Percentiles rank a stretch among this genome's conserved stretches.
These are phyloP conservation scores for Octodonta nipae DNA, from an alignment of 2,888 invertebrate genomes.

Conservation along the genomic window DNA sequence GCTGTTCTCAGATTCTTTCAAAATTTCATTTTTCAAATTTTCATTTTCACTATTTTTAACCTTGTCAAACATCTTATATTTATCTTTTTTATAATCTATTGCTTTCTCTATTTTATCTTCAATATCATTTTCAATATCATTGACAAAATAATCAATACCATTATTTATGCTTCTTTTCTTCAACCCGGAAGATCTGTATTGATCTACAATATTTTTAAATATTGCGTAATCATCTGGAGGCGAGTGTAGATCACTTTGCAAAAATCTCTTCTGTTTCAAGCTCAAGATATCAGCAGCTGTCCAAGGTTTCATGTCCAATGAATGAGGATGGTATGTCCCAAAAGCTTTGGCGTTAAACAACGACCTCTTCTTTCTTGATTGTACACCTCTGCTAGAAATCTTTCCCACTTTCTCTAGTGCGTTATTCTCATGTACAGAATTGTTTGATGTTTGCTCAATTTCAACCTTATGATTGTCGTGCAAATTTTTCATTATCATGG, in stretches of 20 bases:
- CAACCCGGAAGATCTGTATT: slow-evolving; percentile 5
- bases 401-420: not conserved
- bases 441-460: not conserved
- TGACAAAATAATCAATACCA: too few relatives aligned
- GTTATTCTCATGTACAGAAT: too few relatives aligned
- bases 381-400: not conserved
- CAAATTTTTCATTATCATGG: not conserved
- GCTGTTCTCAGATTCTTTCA: too few relatives aligned
- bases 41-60: too few relatives aligned
- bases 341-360: slow-evolving; percentile 11
- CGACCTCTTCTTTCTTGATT: slow-evolving; percentile 1
- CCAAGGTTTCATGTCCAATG: slow-evolving; percentile 16
- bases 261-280: slow-evolving; percentile 10
- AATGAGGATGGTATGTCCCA: slow-evolving; percentile 17
- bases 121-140: slow-evolving; percentile 17
- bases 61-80: too few relatives aligned
- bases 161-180: slow-evolving; percentile 11
- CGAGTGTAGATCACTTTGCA: slow-evolving; percentile 4
- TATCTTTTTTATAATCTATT: not conserved
- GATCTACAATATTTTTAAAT: slow-evolving; percentile 9
- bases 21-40: too few relatives aligned
- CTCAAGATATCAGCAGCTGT: slow-evolving; percentile 18
- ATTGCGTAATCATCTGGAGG: slow-evolving; percentile 9
- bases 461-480: not conserved
- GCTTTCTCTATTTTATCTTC: slow-evolving; percentile 11